Conservation (phyloP, 1,140 invertebrate species). For the Matsumurasca onukii region DNA sequence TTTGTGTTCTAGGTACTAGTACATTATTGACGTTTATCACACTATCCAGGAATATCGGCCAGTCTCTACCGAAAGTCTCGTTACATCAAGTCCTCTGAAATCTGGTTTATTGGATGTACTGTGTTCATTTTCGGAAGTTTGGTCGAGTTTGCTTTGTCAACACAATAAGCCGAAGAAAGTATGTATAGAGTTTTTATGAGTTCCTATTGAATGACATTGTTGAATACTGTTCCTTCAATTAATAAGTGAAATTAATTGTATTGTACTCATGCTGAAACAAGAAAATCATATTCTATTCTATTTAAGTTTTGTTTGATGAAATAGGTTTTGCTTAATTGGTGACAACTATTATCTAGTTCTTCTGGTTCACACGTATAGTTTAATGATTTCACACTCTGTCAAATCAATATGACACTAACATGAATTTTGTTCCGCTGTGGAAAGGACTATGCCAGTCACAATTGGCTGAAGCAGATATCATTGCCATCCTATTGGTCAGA, state of each 20-base stretch:
- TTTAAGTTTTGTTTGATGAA: background rate
- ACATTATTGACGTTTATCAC: constrained; percentile 87
- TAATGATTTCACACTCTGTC: too few species aligned
- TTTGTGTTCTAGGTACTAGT: constrained; percentile 78
- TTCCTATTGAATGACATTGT: background rate
- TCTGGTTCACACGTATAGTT: too few species aligned
- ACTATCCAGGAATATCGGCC: constrained; percentile 75
- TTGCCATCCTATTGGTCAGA: too few species aligned
- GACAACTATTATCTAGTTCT: too few species aligned
- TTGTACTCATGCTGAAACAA: background rate
- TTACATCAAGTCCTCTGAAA: constrained; percentile 89
- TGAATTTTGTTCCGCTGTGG: too few species aligned
- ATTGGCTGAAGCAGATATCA: too few species aligned
- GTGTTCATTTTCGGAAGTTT: constrained; percentile 82
- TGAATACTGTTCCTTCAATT: background rate
- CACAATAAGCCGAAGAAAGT: constrained; percentile 82
- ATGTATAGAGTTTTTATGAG: constrained; percentile 44
- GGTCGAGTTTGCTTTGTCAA: constrained; percentile 87
- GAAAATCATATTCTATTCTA: background rate
- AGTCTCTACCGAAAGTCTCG: constrained; percentile 82
- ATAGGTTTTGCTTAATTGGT: too few species aligned
- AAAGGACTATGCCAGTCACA: too few species aligned
- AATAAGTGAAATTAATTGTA: background rate
- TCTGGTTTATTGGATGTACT: constrained; percentile 83
- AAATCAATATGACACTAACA: too few species aligned